These are phyloP conservation scores for Macropis europaea DNA, from an alignment of 2,888 invertebrate species.

Conservation along the genomic window DNA sequence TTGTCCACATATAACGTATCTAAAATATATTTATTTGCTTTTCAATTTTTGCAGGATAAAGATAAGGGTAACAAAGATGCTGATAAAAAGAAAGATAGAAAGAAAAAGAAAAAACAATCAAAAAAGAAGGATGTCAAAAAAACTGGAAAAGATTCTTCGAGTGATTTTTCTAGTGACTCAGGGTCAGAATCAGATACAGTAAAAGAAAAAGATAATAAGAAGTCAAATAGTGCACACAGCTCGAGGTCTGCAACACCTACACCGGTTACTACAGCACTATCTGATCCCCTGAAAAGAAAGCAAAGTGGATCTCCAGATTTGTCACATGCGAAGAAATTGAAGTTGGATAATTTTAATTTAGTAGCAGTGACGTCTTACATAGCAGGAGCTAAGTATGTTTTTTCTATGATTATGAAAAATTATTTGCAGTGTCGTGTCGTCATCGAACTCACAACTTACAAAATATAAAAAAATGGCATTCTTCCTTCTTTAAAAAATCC, in stretches of 20 bases:
- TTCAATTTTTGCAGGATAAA: conserved; percentile 75
- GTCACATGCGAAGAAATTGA: conserved; percentile 81
- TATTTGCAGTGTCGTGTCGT: no score
- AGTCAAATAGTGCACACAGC: conserved; percentile 81
- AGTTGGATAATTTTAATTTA: conserved; percentile 80
- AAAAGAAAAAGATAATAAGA: conserved; percentile 80
- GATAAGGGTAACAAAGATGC: conserved; percentile 79
- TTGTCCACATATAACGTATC: background rate
- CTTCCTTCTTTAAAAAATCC: no score
- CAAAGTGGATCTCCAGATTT: conserved; percentile 79
- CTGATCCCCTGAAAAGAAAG: conserved; percentile 72
- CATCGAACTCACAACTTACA: no score
- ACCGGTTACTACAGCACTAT: conserved; percentile 77
- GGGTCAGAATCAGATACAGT: conserved; percentile 72
- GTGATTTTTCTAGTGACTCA: conserved; percentile 75
- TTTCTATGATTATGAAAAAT: background rate
- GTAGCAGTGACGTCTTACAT: conserved; percentile 79
- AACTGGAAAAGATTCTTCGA: conserved; percentile 74
- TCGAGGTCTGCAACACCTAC: conserved; percentile 81
- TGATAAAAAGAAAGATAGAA: conserved; percentile 77
- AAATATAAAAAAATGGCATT: no score
- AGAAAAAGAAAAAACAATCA: conserved; percentile 77
- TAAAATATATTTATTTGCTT: background rate
- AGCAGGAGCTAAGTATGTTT: conserved; percentile 80
- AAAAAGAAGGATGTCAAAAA: conserved; percentile 74